A percentile compares a stretch with the other conserved stretches of the same genome.
These are phyloP conservation scores for Gorsachius goisagi DNA, from an alignment of 2,113 vertebrate species.

Conservation along the genomic window DNA sequence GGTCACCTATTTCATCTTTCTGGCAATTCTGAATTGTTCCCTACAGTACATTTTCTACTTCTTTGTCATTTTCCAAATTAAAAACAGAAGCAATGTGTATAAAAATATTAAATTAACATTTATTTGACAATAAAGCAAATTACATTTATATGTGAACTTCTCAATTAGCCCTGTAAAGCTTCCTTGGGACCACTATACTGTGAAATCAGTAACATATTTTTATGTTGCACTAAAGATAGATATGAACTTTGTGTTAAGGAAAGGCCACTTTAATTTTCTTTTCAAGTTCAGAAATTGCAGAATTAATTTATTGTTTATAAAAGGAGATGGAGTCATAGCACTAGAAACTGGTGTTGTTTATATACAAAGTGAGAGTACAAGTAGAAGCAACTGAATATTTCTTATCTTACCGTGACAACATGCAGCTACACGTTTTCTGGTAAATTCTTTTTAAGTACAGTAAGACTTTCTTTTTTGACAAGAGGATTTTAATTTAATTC, in stretches of 20 bases:
- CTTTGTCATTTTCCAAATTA: conserved; percentile 67
- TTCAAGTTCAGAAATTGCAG: background rate
- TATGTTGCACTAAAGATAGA: background rate
- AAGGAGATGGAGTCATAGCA: background rate
- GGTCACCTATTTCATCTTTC: conserved; percentile 37
- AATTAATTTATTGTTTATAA: background rate
- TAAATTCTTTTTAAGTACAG: background rate
- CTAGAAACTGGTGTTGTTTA: background rate
- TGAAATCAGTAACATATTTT: conserved; percentile 51
- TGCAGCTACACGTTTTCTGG: background rate
- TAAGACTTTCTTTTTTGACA: background rate
- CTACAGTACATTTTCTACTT: background rate
- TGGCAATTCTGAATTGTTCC: conserved; percentile 8
- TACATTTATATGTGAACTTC: conserved; percentile 55
- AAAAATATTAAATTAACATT: conserved; percentile 71
- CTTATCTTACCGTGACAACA: background rate
- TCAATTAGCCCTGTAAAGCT: conserved; percentile 60
- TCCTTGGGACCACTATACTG: conserved; percentile 32
- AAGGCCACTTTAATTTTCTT: background rate
- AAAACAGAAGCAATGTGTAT: conserved; percentile 52
- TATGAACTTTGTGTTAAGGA: background rate
- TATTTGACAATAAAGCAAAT: conserved; percentile 70
- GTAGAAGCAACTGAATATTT: background rate
- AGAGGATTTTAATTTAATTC: background rate
- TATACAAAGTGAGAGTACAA: background rate